A percentile compares a stretch with the other conserved stretches of the same genome.
Evolutionary conservation across 2,113 vertebrate species (phyloP).

Genomic region (Thamnophis sirtalis): DNA sequence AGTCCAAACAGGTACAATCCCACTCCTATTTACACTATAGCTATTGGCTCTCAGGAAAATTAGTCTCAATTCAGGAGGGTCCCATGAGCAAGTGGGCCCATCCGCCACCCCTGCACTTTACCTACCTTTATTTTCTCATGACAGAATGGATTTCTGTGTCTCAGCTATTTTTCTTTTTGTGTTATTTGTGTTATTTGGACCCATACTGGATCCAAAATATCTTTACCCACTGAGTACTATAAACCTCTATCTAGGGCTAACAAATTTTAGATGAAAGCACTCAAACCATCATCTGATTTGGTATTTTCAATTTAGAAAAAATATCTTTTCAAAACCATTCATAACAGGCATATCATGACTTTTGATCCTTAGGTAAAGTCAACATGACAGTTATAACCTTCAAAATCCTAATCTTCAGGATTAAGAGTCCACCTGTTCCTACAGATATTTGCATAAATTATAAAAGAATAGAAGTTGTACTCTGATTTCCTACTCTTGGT

Average conservation of each 20-base stretch:
- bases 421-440: neutral
- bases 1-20: too few relatives aligned
- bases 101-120: too few relatives aligned
- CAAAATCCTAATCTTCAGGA: neutral
- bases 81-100: too few relatives aligned
- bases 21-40: too few relatives aligned
- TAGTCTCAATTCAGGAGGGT: too few relatives aligned
- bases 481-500: neutral
- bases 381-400: neutral
- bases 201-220: neutral
- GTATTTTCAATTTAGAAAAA: neutral
- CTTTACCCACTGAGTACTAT: neutral
- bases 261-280: neutral
- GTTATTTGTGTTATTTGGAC: neutral
- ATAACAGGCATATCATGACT: neutral
- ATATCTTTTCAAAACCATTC: neutral
- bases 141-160: too few relatives aligned
- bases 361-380: neutral
- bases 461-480: neutral
- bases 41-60: too few relatives aligned
- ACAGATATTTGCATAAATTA: neutral
- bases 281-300: neutral
- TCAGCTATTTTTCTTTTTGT: too few relatives aligned
- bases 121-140: too few relatives aligned
- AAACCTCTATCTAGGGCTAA: neutral